Evolutionary conservation across 2,113 vertebrate species (phyloP), one percentile per base, ranked within the genome.

Genomic region (Gracilinanus agilis): DNA sequence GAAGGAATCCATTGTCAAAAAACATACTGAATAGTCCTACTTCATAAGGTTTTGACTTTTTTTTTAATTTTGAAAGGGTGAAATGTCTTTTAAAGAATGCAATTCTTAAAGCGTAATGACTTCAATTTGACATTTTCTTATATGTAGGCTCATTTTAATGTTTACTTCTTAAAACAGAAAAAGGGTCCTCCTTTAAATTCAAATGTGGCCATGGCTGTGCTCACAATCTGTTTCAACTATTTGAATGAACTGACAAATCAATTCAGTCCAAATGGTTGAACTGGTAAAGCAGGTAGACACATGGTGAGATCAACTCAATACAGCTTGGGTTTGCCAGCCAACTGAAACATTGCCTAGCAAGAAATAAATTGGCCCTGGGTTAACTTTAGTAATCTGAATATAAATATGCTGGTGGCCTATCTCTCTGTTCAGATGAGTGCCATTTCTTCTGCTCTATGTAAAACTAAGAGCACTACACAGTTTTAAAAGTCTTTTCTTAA

Each of bases 401-500:
- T 93, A 96, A 96, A n/a, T 89, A 93, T 90, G 49, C 29, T 90
- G 90, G 6, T 49, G 97, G 93, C 96, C 55, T 92, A 67, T 96
- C 44, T 97, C 97, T 95, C 90, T 97, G 90, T 97, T 94, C 90
- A 97, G 96, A 8, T 90, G 29, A 88, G 94, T 93, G 23, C 44
- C 56, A 2, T 89, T 97, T 95, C 83, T 90, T 95, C 58, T 96
- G 34, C 90, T 93, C 2, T 96, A 93, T 96, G 97, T 97, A 94
- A 98, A 94, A 9, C 25, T 96, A 97, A 97, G 40, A 61, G 96
- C 10, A 9, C 34, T 54, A 75, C 96, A 92, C 27, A 88, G 29
- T 44, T 98, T 97, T 95, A 97, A 92, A 95, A 55, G 3, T 25
- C 92, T 96, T 97, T 95, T 56, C 8, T 93, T 88, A 96, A 89